These are phyloP conservation scores for Tetragnatha montana DNA, from an alignment of 2,888 invertebrate species.

Conservation along the genomic window DNA sequence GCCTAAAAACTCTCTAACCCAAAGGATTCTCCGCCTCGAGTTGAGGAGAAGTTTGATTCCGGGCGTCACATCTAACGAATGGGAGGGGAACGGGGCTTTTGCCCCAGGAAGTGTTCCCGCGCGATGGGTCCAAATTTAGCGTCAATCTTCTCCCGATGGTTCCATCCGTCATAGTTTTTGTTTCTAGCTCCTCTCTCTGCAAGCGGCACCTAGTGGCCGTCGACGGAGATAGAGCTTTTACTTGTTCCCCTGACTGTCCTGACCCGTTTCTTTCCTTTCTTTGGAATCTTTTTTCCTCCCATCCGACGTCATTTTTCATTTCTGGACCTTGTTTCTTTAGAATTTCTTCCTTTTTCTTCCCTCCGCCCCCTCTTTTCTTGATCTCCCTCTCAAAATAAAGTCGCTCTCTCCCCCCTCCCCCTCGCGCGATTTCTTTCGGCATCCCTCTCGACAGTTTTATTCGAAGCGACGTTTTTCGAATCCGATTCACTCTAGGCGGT, in stretches of 20 bases:
- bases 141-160: conserved; percentile 57
- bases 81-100: conserved; percentile 10
- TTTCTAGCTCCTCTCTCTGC: conserved; percentile 35
- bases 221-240: conserved; percentile 68
- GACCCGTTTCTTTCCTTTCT: conserved; percentile 56
- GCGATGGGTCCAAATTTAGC: conserved; percentile 53
- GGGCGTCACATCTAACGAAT: conserved; percentile 20
- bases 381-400: conserved; percentile 71
- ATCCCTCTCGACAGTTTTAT: conserved; percentile 51
- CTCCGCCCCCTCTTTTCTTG: conserved; percentile 61
- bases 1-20: neutral
- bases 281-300: conserved; percentile 34
- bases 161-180: conserved; percentile 61
- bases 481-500: conserved; percentile 12
- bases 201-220: conserved; percentile 56
- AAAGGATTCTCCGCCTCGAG: neutral
- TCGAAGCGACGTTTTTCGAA: conserved; percentile 31
- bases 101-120: conserved; percentile 49
- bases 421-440: conserved; percentile 65
- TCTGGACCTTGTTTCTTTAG: conserved; percentile 65
- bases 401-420: conserved; percentile 70
- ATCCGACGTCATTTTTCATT: conserved; percentile 52
- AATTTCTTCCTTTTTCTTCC: conserved; percentile 53
- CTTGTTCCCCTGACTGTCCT: conserved; percentile 51
- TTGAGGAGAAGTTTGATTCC: neutral